Base-by-base conservation (phyloP, 2,113 vertebrate species). In the Pagrus major region DNA sequence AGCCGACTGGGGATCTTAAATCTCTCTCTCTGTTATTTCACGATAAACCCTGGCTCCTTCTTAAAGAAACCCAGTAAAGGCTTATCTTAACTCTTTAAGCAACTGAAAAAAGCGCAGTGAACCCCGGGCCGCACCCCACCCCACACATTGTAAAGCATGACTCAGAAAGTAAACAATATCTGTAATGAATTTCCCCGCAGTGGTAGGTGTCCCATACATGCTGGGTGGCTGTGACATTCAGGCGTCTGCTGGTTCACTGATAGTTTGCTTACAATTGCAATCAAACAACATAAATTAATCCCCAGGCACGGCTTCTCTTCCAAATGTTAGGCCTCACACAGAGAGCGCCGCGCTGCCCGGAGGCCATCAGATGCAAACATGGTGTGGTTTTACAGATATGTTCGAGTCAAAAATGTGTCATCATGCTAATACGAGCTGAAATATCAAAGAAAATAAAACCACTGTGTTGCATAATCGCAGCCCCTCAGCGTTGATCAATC, bases 331-430 rank as follows among this genome's bases (percentile, higher is more conserved):
- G 83, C 88, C 88, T 88, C 88, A 85, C 81, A 88, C 71, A 70
- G 44, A 84, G 76, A 58, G 18, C 18, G 66, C 76, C 58, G 80
- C 39, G 59, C 71, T 83, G 59, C 71, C 81, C n/a, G 73, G 78
- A 86, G 77, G 58, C 47, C 9, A 83, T 79, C n/a, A 71, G 69
- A 79, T 31, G 63, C 75, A 79, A 85, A 78, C 76, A 84, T 9
- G 47, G 29, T 88, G 79, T 29, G 87, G 87, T 86, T 90, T 84
- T 60, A 69, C 66, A 21, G 66, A 71, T 74, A 44, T 20, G 47
- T 51, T 47, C 3, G 66, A 89, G 80, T 91, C 86, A 91, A 91
- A 91, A 89, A 92, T 88, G 86, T 91, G 87, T 92, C 91, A 86
- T 84, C 78, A 21, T 61, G 58, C 76, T 67, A 86, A 83, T 83